Evolutionary conservation across 2,888 invertebrate species (phyloP).

Genomic region (Aromia moschata): DNA sequence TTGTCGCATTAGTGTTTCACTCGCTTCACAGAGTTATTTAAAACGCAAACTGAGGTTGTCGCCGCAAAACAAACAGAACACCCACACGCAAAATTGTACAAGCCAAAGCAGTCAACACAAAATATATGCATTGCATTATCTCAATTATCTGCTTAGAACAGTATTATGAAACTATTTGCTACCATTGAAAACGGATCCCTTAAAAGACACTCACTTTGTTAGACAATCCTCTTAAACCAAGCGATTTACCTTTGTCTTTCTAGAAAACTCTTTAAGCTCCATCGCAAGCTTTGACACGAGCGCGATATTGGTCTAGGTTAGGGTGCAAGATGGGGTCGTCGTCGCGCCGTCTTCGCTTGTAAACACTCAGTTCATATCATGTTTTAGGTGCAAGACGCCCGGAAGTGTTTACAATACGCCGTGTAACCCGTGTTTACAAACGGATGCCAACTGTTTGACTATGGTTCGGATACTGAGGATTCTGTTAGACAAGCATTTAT

Average conservation of each 20-base stretch:
- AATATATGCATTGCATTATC: too few species aligned
- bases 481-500: slow-evolving; percentile 42
- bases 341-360: slow-evolving; percentile 2
- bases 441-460: slow-evolving; percentile 29
- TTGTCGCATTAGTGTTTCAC: too few species aligned
- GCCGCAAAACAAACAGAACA: too few species aligned
- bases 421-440: slow-evolving; percentile 15
- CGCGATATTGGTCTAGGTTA: background rate
- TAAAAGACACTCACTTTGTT: slow-evolving; percentile 30
- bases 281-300: slow-evolving; percentile 19
- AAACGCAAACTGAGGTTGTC: too few species aligned
- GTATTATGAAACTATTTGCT: too few species aligned
- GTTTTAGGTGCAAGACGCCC: slow-evolving; percentile 11
- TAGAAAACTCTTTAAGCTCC: slow-evolving; percentile 42
- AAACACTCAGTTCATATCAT: slow-evolving; percentile 20
- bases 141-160: too few species aligned
- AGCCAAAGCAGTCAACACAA: too few species aligned
- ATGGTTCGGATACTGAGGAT: slow-evolving; percentile 31
- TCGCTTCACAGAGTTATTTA: too few species aligned
- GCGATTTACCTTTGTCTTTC: slow-evolving; percentile 29
- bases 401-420: slow-evolving; percentile 22
- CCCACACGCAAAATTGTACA: too few species aligned
- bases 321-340: background rate
- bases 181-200: too few species aligned
- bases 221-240: slow-evolving; percentile 21